Conservation (phyloP, 2,888 invertebrate species). For the Athalia cordata region DNA sequence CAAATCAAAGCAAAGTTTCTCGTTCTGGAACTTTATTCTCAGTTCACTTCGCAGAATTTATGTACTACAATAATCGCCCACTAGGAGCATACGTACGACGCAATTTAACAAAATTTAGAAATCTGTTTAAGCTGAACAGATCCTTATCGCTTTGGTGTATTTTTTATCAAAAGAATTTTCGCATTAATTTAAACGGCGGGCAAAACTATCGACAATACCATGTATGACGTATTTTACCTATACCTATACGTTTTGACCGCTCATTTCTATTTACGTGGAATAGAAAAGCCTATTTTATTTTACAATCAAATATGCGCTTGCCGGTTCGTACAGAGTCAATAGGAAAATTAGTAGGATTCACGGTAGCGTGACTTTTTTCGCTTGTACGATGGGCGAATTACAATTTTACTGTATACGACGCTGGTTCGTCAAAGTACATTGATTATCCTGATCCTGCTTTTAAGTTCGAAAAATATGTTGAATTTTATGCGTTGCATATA, state of each 20-base stretch:
- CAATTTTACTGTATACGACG: too few species aligned
- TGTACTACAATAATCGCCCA: not conserved
- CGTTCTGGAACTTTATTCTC: not conserved
- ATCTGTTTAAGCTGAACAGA: too few species aligned
- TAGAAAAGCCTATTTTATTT: too few species aligned
- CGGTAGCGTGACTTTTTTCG: not conserved
- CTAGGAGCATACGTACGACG: too few species aligned
- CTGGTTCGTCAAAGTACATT: too few species aligned
- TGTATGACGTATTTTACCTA: not conserved
- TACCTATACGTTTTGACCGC: conserved; percentile 6
- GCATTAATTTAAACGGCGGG: not conserved
- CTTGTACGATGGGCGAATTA: not conserved
- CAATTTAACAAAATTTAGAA: too few species aligned
- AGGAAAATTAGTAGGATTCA: not conserved
- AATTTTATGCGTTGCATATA: too few species aligned
- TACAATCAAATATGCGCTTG: not conserved
- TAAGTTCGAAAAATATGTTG: too few species aligned
- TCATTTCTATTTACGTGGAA: not conserved
- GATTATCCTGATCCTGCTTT: too few species aligned
- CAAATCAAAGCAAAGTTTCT: not conserved
- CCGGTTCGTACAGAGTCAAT: not conserved
- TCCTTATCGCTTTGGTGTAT: too few species aligned
- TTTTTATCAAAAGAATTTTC: too few species aligned
- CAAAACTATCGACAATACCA: not conserved
- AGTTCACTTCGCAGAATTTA: not conserved